These are phyloP conservation scores for Gibbula magus DNA, from an alignment of 2,888 invertebrate genomes.

Conservation along the genomic window DNA sequence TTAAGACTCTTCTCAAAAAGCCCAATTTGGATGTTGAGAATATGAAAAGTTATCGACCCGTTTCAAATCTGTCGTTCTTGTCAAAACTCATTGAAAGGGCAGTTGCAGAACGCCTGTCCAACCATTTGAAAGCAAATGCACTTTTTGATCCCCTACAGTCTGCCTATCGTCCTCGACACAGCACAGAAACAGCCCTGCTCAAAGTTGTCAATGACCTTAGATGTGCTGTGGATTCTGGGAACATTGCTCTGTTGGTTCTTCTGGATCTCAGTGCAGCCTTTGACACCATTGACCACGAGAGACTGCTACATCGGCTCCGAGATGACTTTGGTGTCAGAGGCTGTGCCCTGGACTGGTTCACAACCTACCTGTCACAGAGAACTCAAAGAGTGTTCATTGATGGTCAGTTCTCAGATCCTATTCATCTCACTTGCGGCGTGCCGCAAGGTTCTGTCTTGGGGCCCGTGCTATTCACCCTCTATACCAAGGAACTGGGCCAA, in stretches of 20 bases:
- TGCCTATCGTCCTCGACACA: no score
- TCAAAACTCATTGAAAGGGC: background rate
- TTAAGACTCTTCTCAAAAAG: background rate
- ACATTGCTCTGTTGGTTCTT: background rate
- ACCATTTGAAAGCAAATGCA: background rate
- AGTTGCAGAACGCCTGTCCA: background rate
- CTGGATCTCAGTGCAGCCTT: no score
- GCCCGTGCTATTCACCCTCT: no score
- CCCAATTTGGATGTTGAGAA: background rate
- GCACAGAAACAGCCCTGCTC: background rate
- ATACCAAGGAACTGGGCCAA: no score
- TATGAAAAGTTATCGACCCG: background rate
- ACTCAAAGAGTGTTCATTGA: no score
- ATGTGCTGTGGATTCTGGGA: background rate
- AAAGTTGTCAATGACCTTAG: background rate
- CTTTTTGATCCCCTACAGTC: background rate
- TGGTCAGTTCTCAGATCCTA: no score
- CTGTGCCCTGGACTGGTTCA: background rate
- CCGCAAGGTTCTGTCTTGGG: no score
- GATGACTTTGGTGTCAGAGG: background rate
- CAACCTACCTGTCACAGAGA: background rate
- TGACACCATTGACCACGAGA: no score
- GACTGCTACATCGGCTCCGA: background rate
- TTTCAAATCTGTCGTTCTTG: no score
- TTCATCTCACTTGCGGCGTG: no score